Percentiles rank a stretch among this genome's conserved stretches.
Evolutionary conservation across 35 echinoderm and acorn worm genomes (phyloP).

Genomic region (Patiria miniata): DNA sequence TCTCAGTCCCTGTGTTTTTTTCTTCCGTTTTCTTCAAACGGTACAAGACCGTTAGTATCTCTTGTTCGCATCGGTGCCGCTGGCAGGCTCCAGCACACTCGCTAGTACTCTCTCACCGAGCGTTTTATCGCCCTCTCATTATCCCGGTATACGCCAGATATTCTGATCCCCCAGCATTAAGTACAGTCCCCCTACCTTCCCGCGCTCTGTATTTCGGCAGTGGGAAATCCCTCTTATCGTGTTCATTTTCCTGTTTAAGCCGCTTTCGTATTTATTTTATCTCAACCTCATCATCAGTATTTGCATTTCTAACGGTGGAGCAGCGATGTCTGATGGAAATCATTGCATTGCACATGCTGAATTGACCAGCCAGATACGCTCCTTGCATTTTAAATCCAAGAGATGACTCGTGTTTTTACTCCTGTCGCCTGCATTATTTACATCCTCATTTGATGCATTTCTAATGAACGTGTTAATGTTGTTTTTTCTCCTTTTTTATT

Average conservation of each 20-base stretch:
- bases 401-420: neutral
- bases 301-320: conserved; percentile 28
- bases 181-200: neutral
- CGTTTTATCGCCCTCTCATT: conserved; percentile 8
- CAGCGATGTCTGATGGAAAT: conserved; percentile 8
- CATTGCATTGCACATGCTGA: neutral
- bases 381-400: neutral
- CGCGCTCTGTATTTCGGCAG: neutral
- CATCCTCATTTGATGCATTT: neutral
- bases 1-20: conserved; percentile 17
- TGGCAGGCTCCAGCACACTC: neutral
- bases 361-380: neutral
- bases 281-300: conserved; percentile 31
- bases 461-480: neutral
- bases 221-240: conserved; percentile 10
- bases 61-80: neutral
- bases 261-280: conserved; percentile 34
- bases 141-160: conserved; percentile 22
- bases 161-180: conserved; percentile 15
- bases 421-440: neutral
- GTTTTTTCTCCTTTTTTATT: neutral
- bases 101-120: neutral
- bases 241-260: conserved; percentile 33
- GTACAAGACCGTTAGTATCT: neutral
- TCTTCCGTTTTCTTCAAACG: neutral